Evolutionary conservation across 2,888 invertebrate species (phyloP).

Genomic region (Diaprepes abbreviatus): DNA sequence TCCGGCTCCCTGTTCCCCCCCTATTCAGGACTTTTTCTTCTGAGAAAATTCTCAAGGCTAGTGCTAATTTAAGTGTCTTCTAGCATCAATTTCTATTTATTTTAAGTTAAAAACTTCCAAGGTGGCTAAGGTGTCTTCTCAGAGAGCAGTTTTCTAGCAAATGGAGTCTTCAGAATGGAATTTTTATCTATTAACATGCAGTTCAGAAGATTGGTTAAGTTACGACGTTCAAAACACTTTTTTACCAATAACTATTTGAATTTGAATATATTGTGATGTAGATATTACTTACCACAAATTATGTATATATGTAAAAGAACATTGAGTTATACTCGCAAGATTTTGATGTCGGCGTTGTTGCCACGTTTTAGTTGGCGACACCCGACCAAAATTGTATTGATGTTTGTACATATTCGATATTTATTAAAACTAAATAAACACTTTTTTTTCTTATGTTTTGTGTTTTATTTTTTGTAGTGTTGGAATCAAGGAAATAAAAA

Average conservation of each 20-base stretch:
- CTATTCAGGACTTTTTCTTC: conserved; percentile 10
- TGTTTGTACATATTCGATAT: conserved; percentile 6
- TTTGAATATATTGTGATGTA: too few relatives aligned
- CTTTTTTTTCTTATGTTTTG: conserved; percentile 11
- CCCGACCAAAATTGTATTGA: neutral
- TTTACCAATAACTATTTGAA: too few relatives aligned
- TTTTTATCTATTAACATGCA: too few relatives aligned
- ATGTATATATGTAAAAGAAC: too few relatives aligned
- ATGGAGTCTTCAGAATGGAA: too few relatives aligned
- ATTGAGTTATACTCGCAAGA: neutral
- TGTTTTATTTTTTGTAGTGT: conserved; percentile 10
- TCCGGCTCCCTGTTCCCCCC: too few relatives aligned
- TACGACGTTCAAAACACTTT: too few relatives aligned
- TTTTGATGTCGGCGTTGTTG: conserved; percentile 1
- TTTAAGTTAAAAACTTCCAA: conserved; percentile 2
- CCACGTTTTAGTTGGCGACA: conserved; percentile 25
- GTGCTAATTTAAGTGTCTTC: conserved; percentile 31
- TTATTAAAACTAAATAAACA: conserved; percentile 5
- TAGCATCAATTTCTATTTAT: conserved; percentile 12
- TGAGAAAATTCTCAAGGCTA: conserved; percentile 26
- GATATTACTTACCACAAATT: too few relatives aligned
- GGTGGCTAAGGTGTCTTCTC: too few relatives aligned
- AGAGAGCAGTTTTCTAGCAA: too few relatives aligned
- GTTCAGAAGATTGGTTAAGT: too few relatives aligned
- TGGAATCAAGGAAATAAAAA: too few relatives aligned